Base-by-base conservation (phyloP, 1,140 invertebrate genomes). In the Zelostemma sp. region DNA sequence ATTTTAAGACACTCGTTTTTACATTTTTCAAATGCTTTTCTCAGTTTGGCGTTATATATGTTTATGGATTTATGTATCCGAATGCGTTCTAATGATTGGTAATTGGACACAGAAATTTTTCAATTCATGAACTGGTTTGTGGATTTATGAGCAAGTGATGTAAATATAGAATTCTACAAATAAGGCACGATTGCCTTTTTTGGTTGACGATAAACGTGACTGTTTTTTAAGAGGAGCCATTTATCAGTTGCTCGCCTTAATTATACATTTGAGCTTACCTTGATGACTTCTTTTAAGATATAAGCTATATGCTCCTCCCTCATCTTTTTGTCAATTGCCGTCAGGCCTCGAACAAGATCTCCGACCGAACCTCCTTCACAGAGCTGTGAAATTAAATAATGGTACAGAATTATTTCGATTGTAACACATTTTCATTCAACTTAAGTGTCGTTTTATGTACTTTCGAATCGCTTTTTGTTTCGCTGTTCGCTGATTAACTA, bases 291-390 rank as follows among this genome's bases (percentile, higher is more conserved):
- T 76, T 90, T 92, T 46, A 97, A 86, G 70, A 97, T 93, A 80
- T 92, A 95, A 47, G 91, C 93, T 61, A 97, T 95, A 74, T 97
- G 91, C 76, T 93, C 91, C 80, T 97, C 95, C 28, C 88, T 88
- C 88, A 96, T 90, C 82, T 91, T 89, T 78, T 90, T 90, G 76
- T 92, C 90, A 55, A 87, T 82, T 17, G 87, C 86, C 9, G 90
- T 77, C 41, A 96, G 81, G 60, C 89, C 90, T 68, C 89, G 89
- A 9, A 93, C 90, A 73, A 97, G 86, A 77, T 95, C 92, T 50
- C 92, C 91, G 14, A 93, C 90, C 11, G 93, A 89, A 31, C 94
- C 94, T 38, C 91, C 92, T 73, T 95, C 89, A 85, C 92, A 95
- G 50, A 93, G 85, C 94, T 96, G 80, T n/a, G 51, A 63, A 45